Evolutionary conservation across 2,797 vertebrate species (phyloP).

Genomic region (Amphiprion clarkii): DNA sequence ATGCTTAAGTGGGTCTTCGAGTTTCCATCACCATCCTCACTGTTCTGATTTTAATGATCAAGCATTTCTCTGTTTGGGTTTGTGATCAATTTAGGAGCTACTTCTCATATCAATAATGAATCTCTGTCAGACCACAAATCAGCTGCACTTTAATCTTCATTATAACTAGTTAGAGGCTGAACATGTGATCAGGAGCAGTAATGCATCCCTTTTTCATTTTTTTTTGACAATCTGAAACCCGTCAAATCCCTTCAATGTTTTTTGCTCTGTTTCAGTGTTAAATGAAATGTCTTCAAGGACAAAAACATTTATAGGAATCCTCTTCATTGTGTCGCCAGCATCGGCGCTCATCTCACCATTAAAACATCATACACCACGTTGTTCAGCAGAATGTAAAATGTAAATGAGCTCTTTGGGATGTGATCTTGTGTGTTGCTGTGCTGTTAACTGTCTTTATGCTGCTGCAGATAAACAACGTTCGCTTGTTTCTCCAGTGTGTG

Average conservation of each 20-base stretch:
- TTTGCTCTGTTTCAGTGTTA: constrained; percentile 47
- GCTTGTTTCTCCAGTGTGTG: constrained; percentile 69
- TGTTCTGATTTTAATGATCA: not conserved
- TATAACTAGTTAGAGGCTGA: constrained; percentile 23
- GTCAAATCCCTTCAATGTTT: constrained; percentile 50
- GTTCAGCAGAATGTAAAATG: constrained; percentile 11
- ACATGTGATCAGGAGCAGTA: constrained; percentile 44
- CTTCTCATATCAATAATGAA: constrained; percentile 52
- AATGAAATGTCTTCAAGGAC: not conserved
- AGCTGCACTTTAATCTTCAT: constrained; percentile 55
- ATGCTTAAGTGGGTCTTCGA: not conserved
- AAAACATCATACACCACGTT: constrained; percentile 10
- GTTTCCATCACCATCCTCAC: not conserved
- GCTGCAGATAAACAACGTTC: not conserved
- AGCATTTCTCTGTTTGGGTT: constrained; percentile 12
- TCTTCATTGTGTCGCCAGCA: constrained; percentile 8
- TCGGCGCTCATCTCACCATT: constrained; percentile 1
- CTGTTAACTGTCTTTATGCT: not conserved
- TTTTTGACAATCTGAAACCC: constrained; percentile 37
- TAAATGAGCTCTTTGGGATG: constrained; percentile 6
- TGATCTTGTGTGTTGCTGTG: not conserved
- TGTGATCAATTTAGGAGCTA: constrained; percentile 40
- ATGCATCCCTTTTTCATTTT: constrained; percentile 33
- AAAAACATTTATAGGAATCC: not conserved
- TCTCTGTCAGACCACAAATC: constrained; percentile 43